Percentiles rank a stretch among this genome's conserved stretches.
phyloP scores from a whole-genome alignment of 53 echinoderm and acorn worm species.

The Antedon mediterranea region DNA sequence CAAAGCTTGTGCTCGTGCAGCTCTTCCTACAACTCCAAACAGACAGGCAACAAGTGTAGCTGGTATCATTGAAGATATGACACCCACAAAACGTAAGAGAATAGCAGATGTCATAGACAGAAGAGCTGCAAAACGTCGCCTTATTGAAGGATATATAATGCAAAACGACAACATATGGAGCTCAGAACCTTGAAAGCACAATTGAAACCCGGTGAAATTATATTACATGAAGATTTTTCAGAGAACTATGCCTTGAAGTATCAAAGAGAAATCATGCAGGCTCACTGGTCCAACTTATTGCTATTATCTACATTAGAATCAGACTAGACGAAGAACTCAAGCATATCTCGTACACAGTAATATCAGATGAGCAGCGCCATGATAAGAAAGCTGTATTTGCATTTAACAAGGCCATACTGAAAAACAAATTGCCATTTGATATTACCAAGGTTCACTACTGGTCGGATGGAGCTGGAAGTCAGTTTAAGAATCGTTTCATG shows the following conservation, averaged over 20 bases:
- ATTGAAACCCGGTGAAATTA: too few species aligned
- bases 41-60: not conserved
- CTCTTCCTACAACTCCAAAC: not conserved
- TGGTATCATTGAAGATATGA: not conserved
- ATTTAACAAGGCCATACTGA: slow-evolving; percentile 16
- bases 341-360: slow-evolving; percentile 9
- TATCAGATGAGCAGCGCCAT: slow-evolving; percentile 15
- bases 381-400: slow-evolving; percentile 10
- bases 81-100: slow-evolving; percentile 4
- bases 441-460: slow-evolving; percentile 14
- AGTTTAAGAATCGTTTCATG: slow-evolving; percentile 22
- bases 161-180: too few species aligned
- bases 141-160: not conserved
- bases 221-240: not conserved
- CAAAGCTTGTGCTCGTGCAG: not conserved
- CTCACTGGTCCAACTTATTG: slow-evolving; percentile 1
- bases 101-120: not conserved
- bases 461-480: slow-evolving; percentile 29
- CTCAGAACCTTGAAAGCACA: too few species aligned
- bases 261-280: slow-evolving; percentile 1
- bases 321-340: slow-evolving; percentile 1
- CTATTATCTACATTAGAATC: slow-evolving; percentile 2
- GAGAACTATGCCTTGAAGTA: slow-evolving; percentile 13
- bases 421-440: slow-evolving; percentile 11
- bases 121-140: not conserved